Evolutionary conservation across 2,888 invertebrate species (phyloP).

Genomic region (Patella caerulea): DNA sequence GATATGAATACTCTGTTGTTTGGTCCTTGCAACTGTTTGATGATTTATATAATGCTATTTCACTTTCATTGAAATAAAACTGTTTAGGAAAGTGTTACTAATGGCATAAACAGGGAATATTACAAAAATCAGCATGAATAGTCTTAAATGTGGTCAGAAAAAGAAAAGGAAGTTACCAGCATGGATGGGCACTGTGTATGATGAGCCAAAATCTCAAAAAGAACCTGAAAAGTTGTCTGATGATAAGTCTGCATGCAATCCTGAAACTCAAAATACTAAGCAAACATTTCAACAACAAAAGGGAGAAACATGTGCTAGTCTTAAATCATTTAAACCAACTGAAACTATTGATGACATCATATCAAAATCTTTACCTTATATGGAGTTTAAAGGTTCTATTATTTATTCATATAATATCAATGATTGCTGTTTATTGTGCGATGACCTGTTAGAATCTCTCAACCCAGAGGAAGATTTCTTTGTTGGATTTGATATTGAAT

Average conservation of each 20-base stretch:
- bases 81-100: no score
- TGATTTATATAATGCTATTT: no score
- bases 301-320: not conserved
- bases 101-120: no score
- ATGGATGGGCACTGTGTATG: constrained; percentile 26
- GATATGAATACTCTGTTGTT: no score
- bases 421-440: constrained; percentile 58
- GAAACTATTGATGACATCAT: constrained; percentile 37
- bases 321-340: not conserved
- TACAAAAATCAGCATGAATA: no score
- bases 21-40: no score
- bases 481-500: constrained; percentile 62
- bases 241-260: not conserved
- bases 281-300: not conserved
- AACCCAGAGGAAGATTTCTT: constrained; percentile 20
- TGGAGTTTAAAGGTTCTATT: constrained; percentile 44
- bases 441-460: constrained; percentile 44
- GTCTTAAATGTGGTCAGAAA: not conserved
- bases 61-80: no score
- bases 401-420: constrained; percentile 50
- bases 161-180: constrained; percentile 25
- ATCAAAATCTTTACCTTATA: constrained; percentile 42
- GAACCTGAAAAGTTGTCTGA: not conserved
- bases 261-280: not conserved
- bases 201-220: not conserved